Evolutionary conservation across 2,888 invertebrate species (phyloP).

Genomic region (Cosmia pyralina): DNA sequence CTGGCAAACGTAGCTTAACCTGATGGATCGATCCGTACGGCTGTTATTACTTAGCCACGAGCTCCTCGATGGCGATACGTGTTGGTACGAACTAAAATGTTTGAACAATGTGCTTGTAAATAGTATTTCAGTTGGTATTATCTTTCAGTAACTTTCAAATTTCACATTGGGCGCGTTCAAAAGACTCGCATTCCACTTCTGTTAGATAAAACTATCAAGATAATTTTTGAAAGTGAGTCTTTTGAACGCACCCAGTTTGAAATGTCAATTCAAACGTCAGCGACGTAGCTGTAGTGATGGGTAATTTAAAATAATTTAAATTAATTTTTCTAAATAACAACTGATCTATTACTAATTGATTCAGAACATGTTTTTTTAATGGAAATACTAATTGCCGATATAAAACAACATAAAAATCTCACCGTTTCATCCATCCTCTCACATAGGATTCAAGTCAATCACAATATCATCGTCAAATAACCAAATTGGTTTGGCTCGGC

Average conservation of each 20-base stretch:
- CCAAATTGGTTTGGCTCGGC: not conserved
- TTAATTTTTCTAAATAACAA: no score
- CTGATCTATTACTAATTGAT: not conserved
- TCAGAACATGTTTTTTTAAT: not conserved
- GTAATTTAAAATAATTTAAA: not conserved
- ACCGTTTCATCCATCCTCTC: not conserved
- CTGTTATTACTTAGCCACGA: no score
- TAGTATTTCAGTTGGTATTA: not conserved
- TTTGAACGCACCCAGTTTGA: slow-evolving; percentile 18
- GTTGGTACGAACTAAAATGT: not conserved
- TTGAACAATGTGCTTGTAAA: not conserved
- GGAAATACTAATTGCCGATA: not conserved
- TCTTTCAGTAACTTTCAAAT: no score
- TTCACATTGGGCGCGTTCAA: no score
- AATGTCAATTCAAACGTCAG: slow-evolving; percentile 23
- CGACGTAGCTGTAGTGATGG: slow-evolving; percentile 8
- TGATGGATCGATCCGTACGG: no score
- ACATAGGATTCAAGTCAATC: not conserved
- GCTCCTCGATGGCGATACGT: slow-evolving; percentile 19
- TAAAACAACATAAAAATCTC: no score
- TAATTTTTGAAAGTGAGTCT: not conserved
- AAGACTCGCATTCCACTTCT: no score
- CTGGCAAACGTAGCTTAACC: no score
- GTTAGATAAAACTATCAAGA: no score
- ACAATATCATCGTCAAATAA: not conserved